Base-by-base conservation (phyloP, 1,140 invertebrate species). In the Eriosoma lanigerum region DNA sequence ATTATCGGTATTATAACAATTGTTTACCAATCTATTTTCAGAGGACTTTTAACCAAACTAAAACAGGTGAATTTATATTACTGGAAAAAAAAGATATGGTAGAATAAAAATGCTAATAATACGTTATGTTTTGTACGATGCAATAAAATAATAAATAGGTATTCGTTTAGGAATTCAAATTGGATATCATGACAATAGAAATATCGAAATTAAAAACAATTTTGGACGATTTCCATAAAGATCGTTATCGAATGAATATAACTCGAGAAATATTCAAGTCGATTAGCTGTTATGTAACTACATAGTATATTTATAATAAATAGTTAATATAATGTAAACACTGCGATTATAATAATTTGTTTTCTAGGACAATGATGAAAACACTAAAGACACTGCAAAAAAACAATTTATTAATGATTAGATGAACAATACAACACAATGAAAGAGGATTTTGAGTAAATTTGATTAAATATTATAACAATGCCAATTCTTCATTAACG, bases 71-170 rank as follows among this genome's bases (percentile, higher is more conserved):
- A 56, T 8, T 56, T 0, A 24, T 56, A 56, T 56, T 56, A 2
- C 54, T n/a, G 8, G 54, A n/a, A 24, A 56, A 56, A 56, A 56
- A 56, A 24, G 54, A 56, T 24, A 56, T 56, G 54, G 54, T 56
- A 56, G 1, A 13, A 19, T 19, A 13, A 19, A n/a, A 6, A n/a
- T n/a, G n/a, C n/a, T n/a, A n/a, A n/a, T 10, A 5, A 5, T 54
- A 13, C n/a, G n/a, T 13, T 6, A 21, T 24, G n/a, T n/a, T 9
- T 56, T 19, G 0, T 24, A 1, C n/a, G 10, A 56, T 56, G n/a
- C 8, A 24, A 56, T 4, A 19, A 56, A 21, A 56, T 21, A 24
- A 56, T 56, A 24, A 9, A 21, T 56, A 48, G 1, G n/a, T n/a
- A n/a, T n/a, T 24, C 21, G n/a, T 56, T 1, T 9, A 56, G 54